Evolutionary conservation across 2,888 invertebrate species (phyloP), one percentile per base, ranked within the genome.

Genomic region (Amblyjoppa proteus): DNA sequence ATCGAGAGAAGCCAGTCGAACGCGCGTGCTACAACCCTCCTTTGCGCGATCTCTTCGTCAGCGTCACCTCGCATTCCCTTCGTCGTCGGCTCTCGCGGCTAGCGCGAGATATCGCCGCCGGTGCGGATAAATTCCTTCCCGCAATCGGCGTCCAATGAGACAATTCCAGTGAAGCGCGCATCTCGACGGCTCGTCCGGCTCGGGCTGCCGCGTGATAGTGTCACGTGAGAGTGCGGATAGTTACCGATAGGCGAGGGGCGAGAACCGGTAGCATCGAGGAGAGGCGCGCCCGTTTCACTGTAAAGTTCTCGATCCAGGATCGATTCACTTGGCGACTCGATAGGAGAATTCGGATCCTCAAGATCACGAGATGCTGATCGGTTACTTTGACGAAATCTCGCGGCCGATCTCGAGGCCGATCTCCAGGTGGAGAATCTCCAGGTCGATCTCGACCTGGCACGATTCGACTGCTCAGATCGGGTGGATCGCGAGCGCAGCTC

Each of bases 1-100:
- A 80, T 83, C 87, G 88, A 88, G 90, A 88, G 87, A 89, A 89
- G 91, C 89, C 92, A 93, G 93, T 93, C 89, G 88, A 89, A 91
- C 92, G 92, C 91, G 85, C 83, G 93, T 91, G 91, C 88, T 89
- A 86, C 81, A 81, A 90, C 89, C 91, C 90, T 89, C 90, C 88
- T 88, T 89, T 86, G 88, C 88, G 88, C 89, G 88, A 84, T 70
- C 81, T 64, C 81, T 69, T 45, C 68, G 83, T 49, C 79, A 58
- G n/a, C 41, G 41, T 41, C 70, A 16, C 1, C 3, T 41, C 41
- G 41, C 34, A 34, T 34, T 9, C 41, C 9, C 9, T 2, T 41
- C 41, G 41, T 5, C 41, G 9, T 41, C 41, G 41, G 41, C 9
- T 41, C 41, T 45, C 45, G 45, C 45, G 45, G 45, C 3, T 45